Evolutionary conservation across 2,888 invertebrate species (phyloP).

Genomic region (Maniola hyperantus): DNA sequence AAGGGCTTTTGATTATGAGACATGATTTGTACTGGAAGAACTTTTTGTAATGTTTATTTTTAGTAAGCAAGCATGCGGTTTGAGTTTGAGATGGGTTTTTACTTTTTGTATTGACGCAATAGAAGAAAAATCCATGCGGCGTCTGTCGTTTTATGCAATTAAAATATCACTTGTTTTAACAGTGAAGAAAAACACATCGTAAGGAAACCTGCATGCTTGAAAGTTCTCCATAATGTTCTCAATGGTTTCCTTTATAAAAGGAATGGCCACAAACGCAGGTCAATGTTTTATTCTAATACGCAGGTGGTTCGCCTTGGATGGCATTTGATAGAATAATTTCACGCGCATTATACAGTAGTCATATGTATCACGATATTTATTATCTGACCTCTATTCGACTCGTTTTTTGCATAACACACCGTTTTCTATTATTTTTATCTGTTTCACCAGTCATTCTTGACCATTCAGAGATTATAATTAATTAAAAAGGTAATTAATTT

Average conservation of each 20-base stretch:
- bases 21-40: conserved; percentile 13
- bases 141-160: too few species aligned
- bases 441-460: conserved; percentile 1
- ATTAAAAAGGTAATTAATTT: conserved; percentile 1
- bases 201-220: too few species aligned
- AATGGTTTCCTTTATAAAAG: conserved; percentile 14
- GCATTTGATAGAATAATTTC: conserved; percentile 33
- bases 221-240: too few species aligned
- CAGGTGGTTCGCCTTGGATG: conserved; percentile 36
- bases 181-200: too few species aligned
- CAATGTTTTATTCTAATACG: conserved; percentile 34
- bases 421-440: conserved; percentile 22
- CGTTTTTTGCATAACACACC: conserved; percentile 30
- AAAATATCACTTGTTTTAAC: too few species aligned
- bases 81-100: background rate
- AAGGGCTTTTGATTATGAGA: conserved; percentile 58
- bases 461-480: conserved; percentile 6
- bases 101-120: background rate
- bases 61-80: conserved; percentile 11
- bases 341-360: conserved; percentile 27
- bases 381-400: conserved; percentile 30
- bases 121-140: too few species aligned
- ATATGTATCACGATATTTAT: conserved; percentile 31
- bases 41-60: conserved; percentile 30
- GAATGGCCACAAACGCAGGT: conserved; percentile 25